A percentile compares a stretch with the other conserved stretches of the same genome.
phyloP scores from a whole-genome alignment of 1,140 invertebrate species.

The Drosophila paulistorum region DNA sequence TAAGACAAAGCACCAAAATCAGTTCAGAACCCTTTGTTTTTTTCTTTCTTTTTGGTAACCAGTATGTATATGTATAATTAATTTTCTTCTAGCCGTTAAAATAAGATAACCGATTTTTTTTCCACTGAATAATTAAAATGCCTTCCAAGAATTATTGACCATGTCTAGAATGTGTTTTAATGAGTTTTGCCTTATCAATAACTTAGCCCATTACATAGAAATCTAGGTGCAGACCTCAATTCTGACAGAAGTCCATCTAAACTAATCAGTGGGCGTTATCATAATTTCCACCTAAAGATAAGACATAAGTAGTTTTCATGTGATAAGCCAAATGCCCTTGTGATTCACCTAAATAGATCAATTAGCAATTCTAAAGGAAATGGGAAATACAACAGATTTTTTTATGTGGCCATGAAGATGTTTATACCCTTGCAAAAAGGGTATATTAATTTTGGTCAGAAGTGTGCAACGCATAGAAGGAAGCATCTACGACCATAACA shows the following conservation, averaged over 20 bases:
- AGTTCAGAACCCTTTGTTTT: too few species aligned
- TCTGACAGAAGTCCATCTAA: slow-evolving; percentile 17
- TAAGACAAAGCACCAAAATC: too few species aligned
- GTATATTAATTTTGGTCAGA: too few species aligned
- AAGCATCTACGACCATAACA: too few species aligned
- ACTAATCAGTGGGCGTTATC: slow-evolving; percentile 13
- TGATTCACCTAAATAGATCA: slow-evolving; percentile 39
- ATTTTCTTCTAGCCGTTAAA: too few species aligned
- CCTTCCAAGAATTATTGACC: too few species aligned
- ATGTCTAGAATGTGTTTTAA: background rate
- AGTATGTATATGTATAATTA: too few species aligned
- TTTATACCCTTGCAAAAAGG: too few species aligned
- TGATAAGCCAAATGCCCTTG: background rate
- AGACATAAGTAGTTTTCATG: background rate
- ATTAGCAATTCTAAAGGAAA: slow-evolving; percentile 11
- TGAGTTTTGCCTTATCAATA: slow-evolving; percentile 11
- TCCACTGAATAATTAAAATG: too few species aligned
- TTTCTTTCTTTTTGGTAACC: too few species aligned
- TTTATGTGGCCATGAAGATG: background rate
- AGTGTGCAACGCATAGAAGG: too few species aligned
- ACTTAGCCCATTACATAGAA: slow-evolving; percentile 19
- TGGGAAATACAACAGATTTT: background rate
- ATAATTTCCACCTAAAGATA: slow-evolving; percentile 23
- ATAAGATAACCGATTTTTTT: too few species aligned
- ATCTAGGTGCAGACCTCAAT: background rate